These are phyloP conservation scores for Syrphus vitripennis DNA, from an alignment of 2,888 invertebrate genomes.

Conservation along the genomic window DNA sequence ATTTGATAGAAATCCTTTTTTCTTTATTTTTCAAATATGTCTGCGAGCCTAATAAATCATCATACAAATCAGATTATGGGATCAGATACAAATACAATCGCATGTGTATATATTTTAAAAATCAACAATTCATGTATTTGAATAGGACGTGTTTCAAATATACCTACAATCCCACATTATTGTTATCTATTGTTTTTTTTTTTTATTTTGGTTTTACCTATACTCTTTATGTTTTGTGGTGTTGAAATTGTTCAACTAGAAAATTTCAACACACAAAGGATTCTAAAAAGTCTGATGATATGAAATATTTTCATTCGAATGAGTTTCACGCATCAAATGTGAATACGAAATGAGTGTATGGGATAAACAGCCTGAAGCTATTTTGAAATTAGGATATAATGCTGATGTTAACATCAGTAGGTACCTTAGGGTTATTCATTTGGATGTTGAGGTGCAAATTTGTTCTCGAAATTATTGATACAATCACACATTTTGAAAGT, in stretches of 20 bases:
- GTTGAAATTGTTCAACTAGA: constrained; percentile 53
- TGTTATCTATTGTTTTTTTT: not conserved
- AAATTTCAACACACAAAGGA: constrained; percentile 43
- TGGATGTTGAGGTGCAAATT: not conserved
- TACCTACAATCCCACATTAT: not conserved
- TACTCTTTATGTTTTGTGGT: constrained; percentile 38
- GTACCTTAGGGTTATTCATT: constrained; percentile 26
- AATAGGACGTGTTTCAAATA: constrained; percentile 13
- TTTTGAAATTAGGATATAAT: constrained; percentile 59
- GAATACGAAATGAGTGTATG: constrained; percentile 51
- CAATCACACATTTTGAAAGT: not conserved
- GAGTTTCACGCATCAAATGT: constrained; percentile 46
- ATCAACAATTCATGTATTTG: constrained; percentile 60
- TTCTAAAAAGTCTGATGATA: constrained; percentile 13
- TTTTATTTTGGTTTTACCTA: constrained; percentile 6
- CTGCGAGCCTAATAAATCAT: constrained; percentile 61
- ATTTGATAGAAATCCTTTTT: constrained; percentile 37
- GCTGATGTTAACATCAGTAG: constrained; percentile 54
- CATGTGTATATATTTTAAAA: constrained; percentile 55
- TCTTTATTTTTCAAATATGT: not conserved
- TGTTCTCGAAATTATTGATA: not conserved
- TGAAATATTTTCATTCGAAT: constrained; percentile 16
- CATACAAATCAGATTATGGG: constrained; percentile 70
- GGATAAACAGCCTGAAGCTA: constrained; percentile 5
- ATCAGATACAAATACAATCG: constrained; percentile 45